Percentiles rank a stretch among this genome's conserved stretches.
Conservation (phyloP, 1,140 invertebrate species). For the Glomeris maerens region DNA sequence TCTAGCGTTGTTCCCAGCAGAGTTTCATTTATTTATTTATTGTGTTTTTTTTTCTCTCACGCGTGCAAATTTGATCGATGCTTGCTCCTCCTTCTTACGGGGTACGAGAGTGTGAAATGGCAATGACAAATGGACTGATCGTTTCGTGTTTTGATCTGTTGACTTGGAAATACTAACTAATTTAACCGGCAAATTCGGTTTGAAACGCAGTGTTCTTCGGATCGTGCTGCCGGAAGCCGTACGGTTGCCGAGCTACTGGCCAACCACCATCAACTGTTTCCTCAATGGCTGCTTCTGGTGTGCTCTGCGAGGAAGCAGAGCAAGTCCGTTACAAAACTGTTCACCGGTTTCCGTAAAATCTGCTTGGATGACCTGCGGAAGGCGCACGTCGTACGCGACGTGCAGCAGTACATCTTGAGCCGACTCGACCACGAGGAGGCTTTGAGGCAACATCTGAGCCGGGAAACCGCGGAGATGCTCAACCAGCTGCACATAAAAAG, state of each 20-base stretch:
- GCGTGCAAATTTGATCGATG: too few species aligned
- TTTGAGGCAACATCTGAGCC: slow-evolving; percentile 58
- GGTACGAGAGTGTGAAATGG: too few species aligned
- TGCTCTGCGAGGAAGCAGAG: slow-evolving; percentile 68
- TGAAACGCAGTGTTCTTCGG: too few species aligned
- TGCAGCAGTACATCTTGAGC: slow-evolving; percentile 87
- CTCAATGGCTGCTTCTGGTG: slow-evolving; percentile 79
- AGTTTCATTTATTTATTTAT: too few species aligned
- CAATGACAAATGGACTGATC: too few species aligned
- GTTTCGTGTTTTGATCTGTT: too few species aligned
- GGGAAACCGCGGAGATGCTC: slow-evolving; percentile 81
- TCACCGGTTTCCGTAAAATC: slow-evolving; percentile 86
- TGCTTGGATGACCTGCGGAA: slow-evolving; percentile 78
- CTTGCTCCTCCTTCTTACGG: too few species aligned
- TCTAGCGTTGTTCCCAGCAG: too few species aligned
- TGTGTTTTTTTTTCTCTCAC: too few species aligned
- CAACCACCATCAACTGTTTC: slow-evolving; percentile 80
- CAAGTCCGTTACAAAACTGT: slow-evolving; percentile 74
- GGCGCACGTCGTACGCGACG: slow-evolving; percentile 64
- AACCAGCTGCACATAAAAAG: slow-evolving; percentile 93
- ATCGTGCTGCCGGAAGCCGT: slow-evolving; percentile 30
- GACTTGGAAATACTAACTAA: too few species aligned
- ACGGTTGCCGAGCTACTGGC: slow-evolving; percentile 74
- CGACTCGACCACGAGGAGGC: slow-evolving; percentile 69
- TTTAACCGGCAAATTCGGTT: too few species aligned